Conservation (phyloP, 2,797 vertebrate genomes). For the Sphenodon punctatus region DNA sequence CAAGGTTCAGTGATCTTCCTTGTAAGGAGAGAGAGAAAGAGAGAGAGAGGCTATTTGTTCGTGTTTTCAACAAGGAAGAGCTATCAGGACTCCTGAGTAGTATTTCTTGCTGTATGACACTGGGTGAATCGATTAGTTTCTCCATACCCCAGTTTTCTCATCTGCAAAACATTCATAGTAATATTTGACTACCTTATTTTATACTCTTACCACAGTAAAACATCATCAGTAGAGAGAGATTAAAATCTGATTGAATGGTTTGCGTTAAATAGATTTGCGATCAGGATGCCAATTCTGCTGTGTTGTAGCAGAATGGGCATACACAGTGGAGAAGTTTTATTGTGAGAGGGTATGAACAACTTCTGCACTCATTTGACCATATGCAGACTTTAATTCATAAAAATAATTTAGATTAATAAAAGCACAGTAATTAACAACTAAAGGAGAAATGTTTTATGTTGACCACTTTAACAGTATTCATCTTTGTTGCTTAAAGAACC, state of each 20-base stretch:
- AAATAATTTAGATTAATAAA: background rate
- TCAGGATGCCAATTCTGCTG: no score
- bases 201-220: no score
- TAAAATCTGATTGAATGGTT: background rate
- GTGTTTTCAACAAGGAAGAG: background rate
- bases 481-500: background rate
- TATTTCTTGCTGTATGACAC: background rate
- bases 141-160: background rate
- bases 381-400: background rate
- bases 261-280: no score
- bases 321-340: background rate
- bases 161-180: background rate
- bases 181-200: background rate
- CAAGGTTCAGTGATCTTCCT: no score
- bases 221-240: background rate
- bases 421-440: background rate
- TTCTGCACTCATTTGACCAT: background rate
- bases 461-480: background rate
- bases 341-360: background rate
- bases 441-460: background rate
- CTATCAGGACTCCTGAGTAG: background rate
- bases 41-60: no score
- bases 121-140: background rate
- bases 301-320: background rate
- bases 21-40: no score